These are phyloP conservation scores for Plemyria rubiginata DNA, from an alignment of 2,888 invertebrate genomes.

Conservation along the genomic window DNA sequence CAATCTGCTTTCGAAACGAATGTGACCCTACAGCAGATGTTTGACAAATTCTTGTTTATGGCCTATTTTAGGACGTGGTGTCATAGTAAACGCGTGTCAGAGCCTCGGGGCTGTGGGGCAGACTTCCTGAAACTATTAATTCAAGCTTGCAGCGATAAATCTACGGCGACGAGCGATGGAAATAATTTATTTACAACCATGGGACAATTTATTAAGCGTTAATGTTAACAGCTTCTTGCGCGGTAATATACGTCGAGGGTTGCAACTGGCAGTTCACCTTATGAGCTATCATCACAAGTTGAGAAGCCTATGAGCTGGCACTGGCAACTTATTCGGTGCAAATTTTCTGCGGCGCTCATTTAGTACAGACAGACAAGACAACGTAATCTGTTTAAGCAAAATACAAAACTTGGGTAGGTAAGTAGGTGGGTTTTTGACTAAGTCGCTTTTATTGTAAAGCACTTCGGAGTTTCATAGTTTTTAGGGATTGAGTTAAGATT, in stretches of 20 bases:
- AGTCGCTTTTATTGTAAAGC: no score
- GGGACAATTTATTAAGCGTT: slow-evolving; percentile 60
- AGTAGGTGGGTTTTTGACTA: no score
- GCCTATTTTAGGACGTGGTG: slow-evolving; percentile 53
- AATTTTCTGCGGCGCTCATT: slow-evolving; percentile 2
- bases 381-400: neutral
- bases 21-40: slow-evolving; percentile 37
- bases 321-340: slow-evolving; percentile 1
- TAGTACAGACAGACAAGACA: neutral
- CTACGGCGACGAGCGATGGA: slow-evolving; percentile 59
- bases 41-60: slow-evolving; percentile 48
- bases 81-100: slow-evolving; percentile 49
- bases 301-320: slow-evolving; percentile 12
- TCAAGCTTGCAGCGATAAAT: slow-evolving; percentile 61
- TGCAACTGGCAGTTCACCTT: slow-evolving; percentile 18
- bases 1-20: slow-evolving; percentile 12
- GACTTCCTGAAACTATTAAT: slow-evolving; percentile 73
- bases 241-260: slow-evolving; percentile 26
- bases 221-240: slow-evolving; percentile 57
- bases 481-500: no score
- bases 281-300: slow-evolving; percentile 15
- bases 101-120: slow-evolving; percentile 42
- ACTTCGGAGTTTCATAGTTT: no score
- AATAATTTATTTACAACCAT: slow-evolving; percentile 64
- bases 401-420: no score